Evolutionary conservation across 2,113 vertebrate species (phyloP).

Genomic region (Damaliscus lunatus): DNA sequence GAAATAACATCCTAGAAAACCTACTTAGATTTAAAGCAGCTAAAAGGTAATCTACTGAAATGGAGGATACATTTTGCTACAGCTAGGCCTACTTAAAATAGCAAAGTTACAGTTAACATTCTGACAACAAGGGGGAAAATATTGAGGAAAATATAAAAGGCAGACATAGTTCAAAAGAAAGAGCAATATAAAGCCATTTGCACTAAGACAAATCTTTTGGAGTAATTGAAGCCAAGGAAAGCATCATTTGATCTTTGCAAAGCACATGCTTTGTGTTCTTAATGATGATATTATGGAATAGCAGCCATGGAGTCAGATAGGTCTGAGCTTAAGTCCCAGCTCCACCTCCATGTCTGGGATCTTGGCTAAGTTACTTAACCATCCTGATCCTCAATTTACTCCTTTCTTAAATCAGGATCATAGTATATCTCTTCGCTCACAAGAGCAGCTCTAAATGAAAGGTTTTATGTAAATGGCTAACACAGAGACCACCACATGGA

Average conservation of each 20-base stretch:
- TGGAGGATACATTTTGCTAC: neutral
- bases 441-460: neutral
- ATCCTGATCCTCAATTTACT: neutral
- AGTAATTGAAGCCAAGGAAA: neutral
- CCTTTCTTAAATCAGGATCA: neutral
- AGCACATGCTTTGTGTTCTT: neutral
- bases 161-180: neutral
- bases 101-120: neutral
- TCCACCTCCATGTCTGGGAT: neutral
- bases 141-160: neutral
- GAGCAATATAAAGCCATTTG: neutral
- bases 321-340: neutral
- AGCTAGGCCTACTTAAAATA: neutral
- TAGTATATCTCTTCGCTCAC: neutral
- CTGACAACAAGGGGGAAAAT: neutral
- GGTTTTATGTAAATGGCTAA: neutral
- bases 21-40: slow-evolving; percentile 1
- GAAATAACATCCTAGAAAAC: neutral
- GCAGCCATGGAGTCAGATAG: neutral
- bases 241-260: neutral
- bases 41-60: neutral
- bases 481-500: neutral
- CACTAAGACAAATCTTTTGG: neutral
- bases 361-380: neutral
- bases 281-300: neutral